Base-by-base conservation (phyloP, 2,888 invertebrate genomes). In the Agriopis aurantiaria region DNA sequence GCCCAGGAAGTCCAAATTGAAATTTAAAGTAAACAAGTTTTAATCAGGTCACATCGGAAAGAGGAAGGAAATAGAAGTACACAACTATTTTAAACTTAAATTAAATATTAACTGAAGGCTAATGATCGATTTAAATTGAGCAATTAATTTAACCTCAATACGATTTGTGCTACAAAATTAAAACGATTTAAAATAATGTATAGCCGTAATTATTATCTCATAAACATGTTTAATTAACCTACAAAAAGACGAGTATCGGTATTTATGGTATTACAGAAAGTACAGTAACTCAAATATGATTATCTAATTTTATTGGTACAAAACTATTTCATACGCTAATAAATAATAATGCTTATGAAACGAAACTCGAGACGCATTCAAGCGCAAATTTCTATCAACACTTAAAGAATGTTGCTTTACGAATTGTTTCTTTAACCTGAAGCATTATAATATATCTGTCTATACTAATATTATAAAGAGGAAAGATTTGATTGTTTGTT, bases 11-110 rank as follows among this genome's bases (percentile, higher is more conserved):
- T 55, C 58, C 45, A 62, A 57, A 41, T 48, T 14, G 17, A 40
- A 59, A 56, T 41, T 56, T 53, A 58, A 53, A 69, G 57, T 63
- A 52, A 59, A 66, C 66, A 46, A 49, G 70, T 70, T 59, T 59
- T 33, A 58, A 48, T 23, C 62, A 52, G 57, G 61, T 65, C 59
- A 63, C 62, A 43, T 67, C 55, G 63, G 66, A 65, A 65, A 33
- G 61, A 52, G 65, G 65, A 67, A 71, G 66, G 58, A 66, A 65
- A 52, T 63, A 17, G 46, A 52, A 12, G 17, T 17, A 60, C 52
- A 52, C 52, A 63, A 53, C 40, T 14, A 60, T 14, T 60, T 46
- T 23, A 46, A 46, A 46, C 3, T 56, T 4, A 14, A 57, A 43
- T 57, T 57, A 57, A 57, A 57, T 55, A n/a, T 9, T 43, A 6